These are phyloP conservation scores for Xanthia icteritia DNA, from an alignment of 2,888 invertebrate species.

Conservation along the genomic window DNA sequence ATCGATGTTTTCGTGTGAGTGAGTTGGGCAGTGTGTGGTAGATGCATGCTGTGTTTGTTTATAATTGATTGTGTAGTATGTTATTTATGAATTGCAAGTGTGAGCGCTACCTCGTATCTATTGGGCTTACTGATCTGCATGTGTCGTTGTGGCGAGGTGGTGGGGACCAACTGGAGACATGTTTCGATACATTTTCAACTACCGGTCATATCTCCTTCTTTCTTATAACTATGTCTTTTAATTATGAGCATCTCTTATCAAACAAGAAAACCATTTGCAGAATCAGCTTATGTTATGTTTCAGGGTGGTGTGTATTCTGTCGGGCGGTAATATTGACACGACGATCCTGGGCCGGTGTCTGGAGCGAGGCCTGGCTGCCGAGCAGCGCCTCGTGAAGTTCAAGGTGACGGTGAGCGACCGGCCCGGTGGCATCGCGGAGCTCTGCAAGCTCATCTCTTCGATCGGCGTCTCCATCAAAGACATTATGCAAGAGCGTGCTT, in stretches of 20 bases:
- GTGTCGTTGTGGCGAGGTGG: no score
- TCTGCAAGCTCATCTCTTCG: conserved; percentile 93
- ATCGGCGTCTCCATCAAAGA: conserved; percentile 98
- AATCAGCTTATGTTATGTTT: conserved; percentile 3
- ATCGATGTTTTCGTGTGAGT: no score
- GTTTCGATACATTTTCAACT: no score
- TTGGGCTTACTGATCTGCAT: no score
- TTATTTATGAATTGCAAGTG: no score
- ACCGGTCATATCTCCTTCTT: no score
- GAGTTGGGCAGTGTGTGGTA: no score
- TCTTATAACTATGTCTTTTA: no score
- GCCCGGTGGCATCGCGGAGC: conserved; percentile 96
- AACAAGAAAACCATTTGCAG: not conserved
- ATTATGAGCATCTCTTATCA: not conserved
- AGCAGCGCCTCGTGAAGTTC: conserved; percentile 92
- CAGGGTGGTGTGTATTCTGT: conserved; percentile 95
- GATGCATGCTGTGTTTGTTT: no score
- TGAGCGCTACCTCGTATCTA: no score
- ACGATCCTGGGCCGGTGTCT: conserved; percentile 96
- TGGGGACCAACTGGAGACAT: no score
- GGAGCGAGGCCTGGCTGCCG: conserved; percentile 96
- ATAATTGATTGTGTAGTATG: no score
- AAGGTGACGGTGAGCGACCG: conserved; percentile 94
- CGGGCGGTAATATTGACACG: conserved; percentile 98
- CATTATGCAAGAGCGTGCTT: conserved; percentile 98